Evolutionary conservation across 2,888 invertebrate genomes (phyloP), one percentile per base, ranked within the genome.

Genomic region (Oxyteleia sp.): DNA sequence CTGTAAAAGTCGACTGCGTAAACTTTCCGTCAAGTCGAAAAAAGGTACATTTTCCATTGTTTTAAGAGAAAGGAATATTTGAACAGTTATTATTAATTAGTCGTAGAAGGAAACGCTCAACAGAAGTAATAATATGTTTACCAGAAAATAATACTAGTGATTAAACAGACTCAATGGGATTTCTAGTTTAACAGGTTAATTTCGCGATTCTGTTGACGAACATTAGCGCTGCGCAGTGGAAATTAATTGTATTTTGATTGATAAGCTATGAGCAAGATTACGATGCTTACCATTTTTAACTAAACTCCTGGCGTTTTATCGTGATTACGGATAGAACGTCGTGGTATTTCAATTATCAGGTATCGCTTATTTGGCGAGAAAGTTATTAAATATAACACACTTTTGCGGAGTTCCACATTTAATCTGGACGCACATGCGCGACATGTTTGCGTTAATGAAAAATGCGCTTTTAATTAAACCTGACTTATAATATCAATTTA

Each of bases 171-270:
- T 68, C 78, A 82, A 82, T 72, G 66, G 43, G 72, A 83, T 79
- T 83, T 83, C 74, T 83, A 79, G 82, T 79, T 79, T 78, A 83
- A 83, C 78, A 51, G 78, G 78, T 78, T 74, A 78, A 82, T 78
- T 79, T 47, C 41, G 69, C 51, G 16, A 29, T 11, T 47, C 51
- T 51, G 68, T 78, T 78, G 78, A 79, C 74, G 78, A 79, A 78
- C 72, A 41, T 63, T 72, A 64, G 61, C 66, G 47, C 47, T 55
- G 15, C 23, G 55, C 38, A 63, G 26, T 13, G 10, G 35, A 74
- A 57, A 78, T 83, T 83, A 78, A 83, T 83, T 74, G 61, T 69
- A 32, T 29, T 74, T 68, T 78, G 78, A 83, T 83, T 72, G 82
- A 79, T 78, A 55, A 41, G 47, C 79, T 55, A 32, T 41, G 47